Evolutionary conservation across 2,797 vertebrate species (phyloP).

Genomic region (Coregonus ussuriensis): DNA sequence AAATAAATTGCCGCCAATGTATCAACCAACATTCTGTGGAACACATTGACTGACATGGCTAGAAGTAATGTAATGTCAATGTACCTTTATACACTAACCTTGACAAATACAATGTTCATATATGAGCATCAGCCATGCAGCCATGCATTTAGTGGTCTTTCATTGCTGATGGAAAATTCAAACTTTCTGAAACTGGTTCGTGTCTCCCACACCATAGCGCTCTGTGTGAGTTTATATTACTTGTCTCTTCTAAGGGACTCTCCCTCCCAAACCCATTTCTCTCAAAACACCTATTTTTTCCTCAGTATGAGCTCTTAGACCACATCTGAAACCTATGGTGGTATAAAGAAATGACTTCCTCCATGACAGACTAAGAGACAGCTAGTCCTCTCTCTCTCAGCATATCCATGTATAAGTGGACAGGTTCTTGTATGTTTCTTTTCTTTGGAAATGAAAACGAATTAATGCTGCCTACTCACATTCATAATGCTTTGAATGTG

Average conservation of each 20-base stretch:
- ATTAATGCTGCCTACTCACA: too few species aligned
- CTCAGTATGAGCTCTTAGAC: slow-evolving; percentile 51
- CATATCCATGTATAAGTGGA: too few species aligned
- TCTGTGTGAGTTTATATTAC: slow-evolving; percentile 72
- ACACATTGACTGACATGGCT: too few species aligned
- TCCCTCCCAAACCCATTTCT: slow-evolving; percentile 74
- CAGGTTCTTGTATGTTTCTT: too few species aligned
- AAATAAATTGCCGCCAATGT: not conserved
- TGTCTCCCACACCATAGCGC: slow-evolving; percentile 72
- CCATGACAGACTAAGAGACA: slow-evolving; percentile 39
- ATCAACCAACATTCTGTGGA: not conserved
- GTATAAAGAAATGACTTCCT: slow-evolving; percentile 66
- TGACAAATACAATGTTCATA: not conserved
- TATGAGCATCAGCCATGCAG: slow-evolving; percentile 48
- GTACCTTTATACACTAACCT: not conserved
- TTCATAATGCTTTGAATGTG: too few species aligned
- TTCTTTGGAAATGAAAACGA: too few species aligned
- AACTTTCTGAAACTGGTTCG: slow-evolving; percentile 71
- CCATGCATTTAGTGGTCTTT: slow-evolving; percentile 64
- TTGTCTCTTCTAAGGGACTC: slow-evolving; percentile 68
- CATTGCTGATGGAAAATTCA: slow-evolving; percentile 57
- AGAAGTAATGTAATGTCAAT: not conserved
- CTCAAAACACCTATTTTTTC: slow-evolving; percentile 76
- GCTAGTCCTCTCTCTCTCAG: slow-evolving; percentile 26
- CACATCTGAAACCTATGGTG: slow-evolving; percentile 64